Base-by-base conservation (phyloP, 2,797 vertebrate genomes). In the Melanotaenia trifasciata region DNA sequence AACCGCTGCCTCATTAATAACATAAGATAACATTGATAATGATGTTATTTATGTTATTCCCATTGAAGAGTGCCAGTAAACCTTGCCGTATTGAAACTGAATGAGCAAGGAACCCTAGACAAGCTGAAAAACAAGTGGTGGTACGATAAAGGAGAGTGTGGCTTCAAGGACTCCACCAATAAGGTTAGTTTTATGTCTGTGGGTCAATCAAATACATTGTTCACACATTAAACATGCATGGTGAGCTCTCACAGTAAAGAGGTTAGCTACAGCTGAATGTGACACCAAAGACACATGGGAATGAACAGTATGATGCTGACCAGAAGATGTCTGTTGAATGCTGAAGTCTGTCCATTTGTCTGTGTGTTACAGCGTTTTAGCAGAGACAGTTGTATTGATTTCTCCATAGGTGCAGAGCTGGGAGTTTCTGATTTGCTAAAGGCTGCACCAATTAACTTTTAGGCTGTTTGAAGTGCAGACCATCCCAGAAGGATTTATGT, bases 11-110 rank as follows among this genome's bases (percentile, higher is more conserved):
- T 78, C 74, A 67, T 80, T 97, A 98, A 98, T 98, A 98, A 98
- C 97, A 98, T 98, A 98, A 98, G 96, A 98, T 98, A 98, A 98
- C 97, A 98, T 98, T 97, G 96, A 95, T 97, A 98, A 98, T 97
- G 97, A 98, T 98, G 97, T 98, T 98, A 98, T 98, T 98, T 98
- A 98, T 98, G 97, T 98, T 98, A 98, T 98, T 96, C 96, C 97
- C 96, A 97, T 97, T 96, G 96, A 98, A 98, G 97, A 98, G 96
- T 33, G 32, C 32, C 32, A 33, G 32, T 33, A 33, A 33, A 33
- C 32, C 32, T 33, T 96, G 92, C 96, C 95, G 97, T 98, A 96
- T 97, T 98, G 97, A 98, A 98, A 98, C 96, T 98, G 97, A 33
- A 33, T 33, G 97, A 98, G 96, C 95, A 96, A 98, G 96, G 96